Conservation (phyloP, 2,113 vertebrate species). For the Taxidea taxus region DNA sequence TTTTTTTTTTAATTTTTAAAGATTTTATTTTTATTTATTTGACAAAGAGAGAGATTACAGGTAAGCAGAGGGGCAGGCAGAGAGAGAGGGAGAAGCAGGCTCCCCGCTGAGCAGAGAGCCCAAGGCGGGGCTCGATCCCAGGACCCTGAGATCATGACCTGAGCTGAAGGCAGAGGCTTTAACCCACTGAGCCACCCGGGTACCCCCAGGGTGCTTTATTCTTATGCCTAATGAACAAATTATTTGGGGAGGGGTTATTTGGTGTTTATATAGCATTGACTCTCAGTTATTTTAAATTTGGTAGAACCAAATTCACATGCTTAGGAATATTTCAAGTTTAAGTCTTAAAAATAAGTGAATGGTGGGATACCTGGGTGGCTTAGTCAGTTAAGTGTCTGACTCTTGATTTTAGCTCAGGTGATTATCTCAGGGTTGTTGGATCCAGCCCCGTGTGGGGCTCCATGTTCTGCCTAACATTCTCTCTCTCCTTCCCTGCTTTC, state of each 20-base stretch:
- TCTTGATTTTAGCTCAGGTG: background rate
- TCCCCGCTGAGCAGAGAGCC: no score
- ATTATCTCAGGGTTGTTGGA: background rate
- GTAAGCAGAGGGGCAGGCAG: no score
- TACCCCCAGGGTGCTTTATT: background rate
- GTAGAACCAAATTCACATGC: background rate
- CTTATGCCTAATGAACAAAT: background rate
- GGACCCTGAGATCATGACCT: no score
- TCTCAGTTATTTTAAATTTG: background rate
- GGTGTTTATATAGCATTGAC: background rate
- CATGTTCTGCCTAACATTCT: background rate
- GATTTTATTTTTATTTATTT: no score
- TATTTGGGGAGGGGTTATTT: background rate
- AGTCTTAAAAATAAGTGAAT: constrained; percentile 2
- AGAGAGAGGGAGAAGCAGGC: no score
- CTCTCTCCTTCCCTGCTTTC: background rate
- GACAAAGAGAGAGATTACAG: no score
- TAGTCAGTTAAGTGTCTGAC: background rate
- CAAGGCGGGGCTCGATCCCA: no score
- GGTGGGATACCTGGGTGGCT: background rate
- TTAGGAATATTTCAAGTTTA: background rate
- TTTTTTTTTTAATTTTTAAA: background rate
- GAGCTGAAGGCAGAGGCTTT: no score
- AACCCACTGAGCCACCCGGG: no score
- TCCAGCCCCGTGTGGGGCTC: background rate